Percentiles rank a stretch among this genome's conserved stretches.
Evolutionary conservation across 2,888 invertebrate species (phyloP).

Genomic region (Neria commutata): DNA sequence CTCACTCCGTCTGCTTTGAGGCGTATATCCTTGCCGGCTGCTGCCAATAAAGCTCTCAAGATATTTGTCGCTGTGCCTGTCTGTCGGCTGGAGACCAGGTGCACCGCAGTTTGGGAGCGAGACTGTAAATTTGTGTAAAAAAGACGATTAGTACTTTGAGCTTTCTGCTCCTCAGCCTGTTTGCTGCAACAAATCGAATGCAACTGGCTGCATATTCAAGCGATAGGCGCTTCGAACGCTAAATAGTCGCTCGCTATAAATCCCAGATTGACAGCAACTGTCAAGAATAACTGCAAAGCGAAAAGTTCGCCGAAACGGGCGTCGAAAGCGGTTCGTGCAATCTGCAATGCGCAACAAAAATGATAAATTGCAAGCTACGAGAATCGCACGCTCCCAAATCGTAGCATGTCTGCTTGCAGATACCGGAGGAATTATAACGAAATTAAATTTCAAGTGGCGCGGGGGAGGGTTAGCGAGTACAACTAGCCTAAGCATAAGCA

Average conservation of each 20-base stretch:
- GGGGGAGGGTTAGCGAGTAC: no score
- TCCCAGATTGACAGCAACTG: background rate
- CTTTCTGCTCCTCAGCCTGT: slow-evolving; percentile 30
- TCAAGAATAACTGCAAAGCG: background rate
- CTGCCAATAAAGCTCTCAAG: slow-evolving; percentile 83
- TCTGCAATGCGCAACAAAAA: no score
- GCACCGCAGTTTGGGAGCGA: slow-evolving; percentile 91
- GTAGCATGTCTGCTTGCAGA: no score
- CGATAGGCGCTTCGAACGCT: background rate
- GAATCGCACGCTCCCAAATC: no score
- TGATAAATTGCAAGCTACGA: background rate
- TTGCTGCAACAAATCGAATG: background rate
- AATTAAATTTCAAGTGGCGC: no score
- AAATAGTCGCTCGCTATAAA: background rate
- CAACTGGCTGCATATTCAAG: no score
- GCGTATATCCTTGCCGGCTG: slow-evolving; percentile 89
- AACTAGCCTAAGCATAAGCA: no score
- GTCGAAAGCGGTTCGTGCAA: no score
- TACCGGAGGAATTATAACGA: no score
- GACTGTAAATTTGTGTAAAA: slow-evolving; percentile 75
- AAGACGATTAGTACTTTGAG: slow-evolving; percentile 24
- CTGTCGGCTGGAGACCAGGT: slow-evolving; percentile 91
- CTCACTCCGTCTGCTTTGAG: slow-evolving; percentile 87
- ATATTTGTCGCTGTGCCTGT: slow-evolving; percentile 92
- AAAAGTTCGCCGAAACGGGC: no score